These are phyloP conservation scores for Chinchilla lanigera DNA, from an alignment of 2,113 vertebrate genomes.

Conservation along the genomic window DNA sequence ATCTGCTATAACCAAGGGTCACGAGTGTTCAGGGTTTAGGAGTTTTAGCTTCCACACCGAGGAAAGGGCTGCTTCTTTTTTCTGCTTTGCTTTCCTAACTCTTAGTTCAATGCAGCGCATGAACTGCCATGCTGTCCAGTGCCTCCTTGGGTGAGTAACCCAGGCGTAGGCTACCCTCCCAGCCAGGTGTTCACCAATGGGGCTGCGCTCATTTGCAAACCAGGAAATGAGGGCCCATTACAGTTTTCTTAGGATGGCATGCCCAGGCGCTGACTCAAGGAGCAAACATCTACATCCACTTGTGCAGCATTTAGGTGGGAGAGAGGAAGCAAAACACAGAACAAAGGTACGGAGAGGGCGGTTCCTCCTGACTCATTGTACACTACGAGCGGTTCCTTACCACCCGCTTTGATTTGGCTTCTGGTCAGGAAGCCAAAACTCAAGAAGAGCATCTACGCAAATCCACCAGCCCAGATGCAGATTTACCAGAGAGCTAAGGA, in stretches of 20 bases:
- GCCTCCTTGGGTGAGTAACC: background rate
- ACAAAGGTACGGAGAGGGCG: background rate
- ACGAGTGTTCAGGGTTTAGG: background rate
- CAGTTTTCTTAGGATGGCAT: background rate
- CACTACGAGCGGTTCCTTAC: background rate
- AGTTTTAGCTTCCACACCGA: background rate
- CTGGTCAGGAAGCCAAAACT: background rate
- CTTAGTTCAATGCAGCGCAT: background rate
- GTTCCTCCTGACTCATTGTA: background rate
- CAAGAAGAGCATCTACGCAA: background rate
- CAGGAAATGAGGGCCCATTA: background rate
- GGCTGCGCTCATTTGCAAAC: background rate
- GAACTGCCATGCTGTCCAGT: background rate
- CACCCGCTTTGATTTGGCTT: background rate
- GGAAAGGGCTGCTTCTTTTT: background rate
- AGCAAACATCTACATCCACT: background rate
- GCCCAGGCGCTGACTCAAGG: background rate
- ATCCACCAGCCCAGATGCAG: background rate
- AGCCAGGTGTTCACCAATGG: background rate
- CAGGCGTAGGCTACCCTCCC: background rate
- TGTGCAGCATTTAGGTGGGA: background rate
- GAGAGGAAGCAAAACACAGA: constrained; percentile 5
- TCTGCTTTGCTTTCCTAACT: background rate
- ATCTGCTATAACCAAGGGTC: background rate
- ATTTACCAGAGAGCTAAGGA: background rate